Percentiles rank a stretch among this genome's conserved stretches.
Conservation (phyloP, 2,888 invertebrate species). For the Hypomecis punctinalis region DNA sequence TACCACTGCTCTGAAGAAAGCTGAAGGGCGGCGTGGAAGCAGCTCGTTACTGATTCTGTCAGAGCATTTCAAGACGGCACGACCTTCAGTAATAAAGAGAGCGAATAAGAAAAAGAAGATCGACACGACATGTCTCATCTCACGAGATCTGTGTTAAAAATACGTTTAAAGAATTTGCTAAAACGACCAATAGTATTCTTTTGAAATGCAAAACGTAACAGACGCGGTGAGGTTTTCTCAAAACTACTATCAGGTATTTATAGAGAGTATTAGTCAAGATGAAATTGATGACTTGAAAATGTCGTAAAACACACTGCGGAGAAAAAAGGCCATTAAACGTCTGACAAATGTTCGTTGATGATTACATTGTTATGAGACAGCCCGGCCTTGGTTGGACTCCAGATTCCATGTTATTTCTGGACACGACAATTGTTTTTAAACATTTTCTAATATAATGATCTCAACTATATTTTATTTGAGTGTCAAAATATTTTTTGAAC, state of each 20-base stretch:
- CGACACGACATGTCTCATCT: no score
- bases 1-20: no score
- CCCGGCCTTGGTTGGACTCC: constrained; percentile 28
- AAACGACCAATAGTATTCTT: no score
- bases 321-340: constrained; percentile 21
- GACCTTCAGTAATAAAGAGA: no score
- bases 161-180: no score
- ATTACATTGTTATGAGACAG: constrained; percentile 30
- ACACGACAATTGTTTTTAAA: constrained; percentile 22
- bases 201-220: no score
- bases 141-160: no score
- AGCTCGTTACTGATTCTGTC: no score
- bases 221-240: no score
- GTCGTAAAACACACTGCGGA: constrained; percentile 10
- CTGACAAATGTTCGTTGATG: constrained; percentile 25
- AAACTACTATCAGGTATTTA: background rate
- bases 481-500: background rate
- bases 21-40: no score
- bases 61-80: no score
- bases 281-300: constrained; percentile 12
- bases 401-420: constrained; percentile 28
- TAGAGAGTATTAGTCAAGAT: constrained; percentile 10
- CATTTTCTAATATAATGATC: background rate
- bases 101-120: no score
- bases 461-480: background rate